Conservation (phyloP, 2,113 vertebrate genomes). For the Tenebrosternarchus preto region DNA sequence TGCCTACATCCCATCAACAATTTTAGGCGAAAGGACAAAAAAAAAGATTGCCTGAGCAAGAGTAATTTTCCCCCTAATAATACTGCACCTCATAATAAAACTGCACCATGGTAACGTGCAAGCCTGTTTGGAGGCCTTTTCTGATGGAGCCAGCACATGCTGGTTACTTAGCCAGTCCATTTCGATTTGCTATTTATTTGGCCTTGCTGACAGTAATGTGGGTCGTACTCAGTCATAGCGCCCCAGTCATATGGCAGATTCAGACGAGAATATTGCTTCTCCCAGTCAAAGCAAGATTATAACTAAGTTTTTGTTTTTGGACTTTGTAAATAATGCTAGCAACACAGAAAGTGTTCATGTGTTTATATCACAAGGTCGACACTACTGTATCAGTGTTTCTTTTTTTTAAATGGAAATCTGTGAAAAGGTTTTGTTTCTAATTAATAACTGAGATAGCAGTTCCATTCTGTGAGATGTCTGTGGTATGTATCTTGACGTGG, state of each 20-base stretch:
- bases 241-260: not conserved
- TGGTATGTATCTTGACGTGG: conserved; percentile 43
- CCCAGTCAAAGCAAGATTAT: not conserved
- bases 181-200: conserved; percentile 13
- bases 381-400: conserved; percentile 22
- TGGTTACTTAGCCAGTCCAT: conserved; percentile 1
- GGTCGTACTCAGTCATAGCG: conserved; percentile 24
- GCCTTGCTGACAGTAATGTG: conserved; percentile 19
- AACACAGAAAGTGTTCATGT: not conserved
- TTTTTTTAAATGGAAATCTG: not conserved
- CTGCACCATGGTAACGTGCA: not conserved
- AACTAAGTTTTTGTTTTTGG: not conserved
- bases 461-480: conserved; percentile 39
- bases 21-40: not conserved
- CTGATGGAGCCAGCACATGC: conserved; percentile 1
- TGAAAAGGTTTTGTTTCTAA: conserved; percentile 1
- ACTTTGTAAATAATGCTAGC: conserved; percentile 16
- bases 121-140: conserved; percentile 5
- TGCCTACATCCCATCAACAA: conserved; percentile 15
- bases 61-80: not conserved
- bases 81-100: not conserved
- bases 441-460: conserved; percentile 26
- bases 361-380: conserved; percentile 11
- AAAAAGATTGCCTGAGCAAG: not conserved
- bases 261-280: not conserved